A percentile compares a stretch with the other conserved stretches of the same genome.
Conservation (phyloP, 2,797 vertebrate genomes). For the Kryptopterus vitreolus region DNA sequence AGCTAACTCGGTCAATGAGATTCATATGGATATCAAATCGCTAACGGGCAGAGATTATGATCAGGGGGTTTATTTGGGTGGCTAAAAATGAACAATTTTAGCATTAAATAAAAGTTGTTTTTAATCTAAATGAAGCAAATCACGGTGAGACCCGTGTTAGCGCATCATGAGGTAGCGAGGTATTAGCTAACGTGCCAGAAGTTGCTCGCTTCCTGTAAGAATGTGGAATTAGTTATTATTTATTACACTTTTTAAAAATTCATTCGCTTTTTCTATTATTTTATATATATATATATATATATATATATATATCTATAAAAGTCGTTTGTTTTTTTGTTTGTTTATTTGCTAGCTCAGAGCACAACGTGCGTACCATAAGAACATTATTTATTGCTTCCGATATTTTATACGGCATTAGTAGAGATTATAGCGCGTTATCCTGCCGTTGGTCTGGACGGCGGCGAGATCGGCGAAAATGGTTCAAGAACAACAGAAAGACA, state of each 20-base stretch:
- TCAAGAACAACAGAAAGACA: slow-evolving; percentile 11
- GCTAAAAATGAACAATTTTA: too few species aligned
- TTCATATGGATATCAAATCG: background rate
- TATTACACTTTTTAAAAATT: background rate
- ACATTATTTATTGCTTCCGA: background rate
- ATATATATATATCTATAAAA: too few species aligned
- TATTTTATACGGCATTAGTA: background rate
- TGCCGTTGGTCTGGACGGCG: background rate
- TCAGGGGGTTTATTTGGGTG: too few species aligned
- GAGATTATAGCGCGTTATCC: background rate
- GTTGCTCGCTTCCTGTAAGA: background rate
- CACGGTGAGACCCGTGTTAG: background rate
- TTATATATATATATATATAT: too few species aligned
- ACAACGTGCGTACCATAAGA: background rate
- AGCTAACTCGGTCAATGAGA: background rate
- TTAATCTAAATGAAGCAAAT: background rate
- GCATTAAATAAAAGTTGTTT: background rate
- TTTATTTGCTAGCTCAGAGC: background rate
- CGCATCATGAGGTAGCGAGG: background rate
- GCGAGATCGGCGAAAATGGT: background rate
- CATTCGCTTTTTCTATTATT: too few species aligned
- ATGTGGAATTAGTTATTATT: background rate
- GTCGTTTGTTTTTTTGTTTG: too few species aligned
- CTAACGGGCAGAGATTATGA: background rate
- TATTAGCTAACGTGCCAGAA: background rate